Evolutionary conservation across 2,113 vertebrate genomes (phyloP), one percentile per base, ranked within the genome.

Genomic region (Rafetus swinhoei): DNA sequence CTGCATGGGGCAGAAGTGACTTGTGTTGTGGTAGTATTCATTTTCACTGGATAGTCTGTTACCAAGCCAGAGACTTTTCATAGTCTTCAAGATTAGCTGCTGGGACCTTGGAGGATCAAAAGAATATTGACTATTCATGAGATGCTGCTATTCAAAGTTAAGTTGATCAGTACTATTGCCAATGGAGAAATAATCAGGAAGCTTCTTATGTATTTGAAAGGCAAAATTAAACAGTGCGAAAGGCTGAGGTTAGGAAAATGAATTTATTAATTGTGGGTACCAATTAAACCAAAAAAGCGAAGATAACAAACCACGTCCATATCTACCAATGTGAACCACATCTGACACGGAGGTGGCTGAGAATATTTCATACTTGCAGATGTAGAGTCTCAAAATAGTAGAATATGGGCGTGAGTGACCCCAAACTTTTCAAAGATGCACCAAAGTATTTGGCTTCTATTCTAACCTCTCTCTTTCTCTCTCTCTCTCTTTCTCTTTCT

Each of bases 91-190:
- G 88, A 95, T 19, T 77, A 90, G 92, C 81, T 94, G 32, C 59
- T 87, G 86, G 95, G 77, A 84, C 39, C 87, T 93, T 81, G 84
- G 25, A 62, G 56, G 84, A 93, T 93, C 92, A 91, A 93, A 90
- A 94, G 22, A 77, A 18, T 35, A 79, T 88, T 79, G 88, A 85
- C 93, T 95, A 90, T 92, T 97, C 85, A 91, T 90, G 92, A 56
- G 52, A 1, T 85, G 57, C 21, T 29, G 50, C 59, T 93, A 1
- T 81, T 92, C 81, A 82, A 81, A 52, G 65, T 65, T 82, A 87
- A 92, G 79, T 74, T 90, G 81, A 55, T 82, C 59, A 79, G 53
- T 87, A 65, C 69, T 91, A 3, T n/a, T 90, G 79, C 62, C 57
- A 92, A 84, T 25, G 87, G 62, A 0, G 59, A 85, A 94, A 90